Base-by-base conservation (phyloP, 1,140 invertebrate genomes). In the Aphaenogaster rudis region DNA sequence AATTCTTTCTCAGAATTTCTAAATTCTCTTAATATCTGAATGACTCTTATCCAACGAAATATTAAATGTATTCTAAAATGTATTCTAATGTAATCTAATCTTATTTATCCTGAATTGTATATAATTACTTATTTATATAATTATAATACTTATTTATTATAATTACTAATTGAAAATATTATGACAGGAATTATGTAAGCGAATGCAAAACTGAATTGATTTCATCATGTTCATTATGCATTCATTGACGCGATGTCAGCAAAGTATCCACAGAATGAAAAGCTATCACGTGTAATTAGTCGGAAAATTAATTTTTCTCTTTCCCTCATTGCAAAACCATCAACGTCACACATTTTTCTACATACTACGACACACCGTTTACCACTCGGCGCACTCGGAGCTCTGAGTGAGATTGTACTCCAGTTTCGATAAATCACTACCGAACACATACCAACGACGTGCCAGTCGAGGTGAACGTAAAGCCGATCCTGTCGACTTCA, bases 401-500 rank as follows among this genome's bases (percentile, higher is more conserved):
- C 9, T 54, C 17, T 21, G 5, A 54, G n/a, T 33, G 15, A 33
- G 13, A 50, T 84, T 63, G 9, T 39, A 74, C 8, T 76, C 17
- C 54, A 39, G 59, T 50, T 76, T 61, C 13, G 11, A 0, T 17
- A n/a, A 28, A 80, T 0, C n/a, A n/a, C 1, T 21, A 17, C 9
- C 9, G 15, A 50, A 33, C 74, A 48, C 76, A 1, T 42, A 28
- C 13, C 50, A n/a, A 50, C 3, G 3, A 48, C 7, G 8, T 61
- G 11, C 33, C 54, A n/a, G 11, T 61, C 28, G 28, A 74, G 42
- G 11, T 61, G 64, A 82, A 39, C 15, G 52, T 61, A 2, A 52
- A 39, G 13, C 17, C 54, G 45, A 74, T 54, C 6, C 11, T 50
- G 33, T n/a, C 4, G 77, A 67, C 17, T 89, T 89, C 74, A 88